Evolutionary conservation across 2,888 invertebrate species (phyloP).

Genomic region (Xestoiulus laeticollis): DNA sequence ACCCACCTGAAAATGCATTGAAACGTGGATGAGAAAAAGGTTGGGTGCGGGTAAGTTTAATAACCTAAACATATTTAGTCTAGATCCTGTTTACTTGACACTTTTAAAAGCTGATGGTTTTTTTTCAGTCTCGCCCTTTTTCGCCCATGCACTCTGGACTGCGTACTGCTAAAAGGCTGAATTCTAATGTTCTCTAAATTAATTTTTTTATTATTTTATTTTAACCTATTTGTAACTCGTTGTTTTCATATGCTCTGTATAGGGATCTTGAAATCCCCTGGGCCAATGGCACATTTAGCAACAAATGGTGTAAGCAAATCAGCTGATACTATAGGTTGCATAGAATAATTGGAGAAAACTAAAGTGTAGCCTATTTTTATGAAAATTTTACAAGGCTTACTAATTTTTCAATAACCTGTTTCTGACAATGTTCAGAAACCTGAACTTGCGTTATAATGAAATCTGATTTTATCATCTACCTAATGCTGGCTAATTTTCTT

Average conservation of each 20-base stretch:
- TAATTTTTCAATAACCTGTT: too few species aligned
- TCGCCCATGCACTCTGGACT: not conserved
- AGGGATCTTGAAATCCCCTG: not conserved
- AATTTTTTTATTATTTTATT: not conserved
- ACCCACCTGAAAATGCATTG: not conserved
- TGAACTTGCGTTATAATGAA: not conserved
- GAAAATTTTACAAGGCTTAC: not conserved
- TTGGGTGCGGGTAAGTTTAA: not conserved
- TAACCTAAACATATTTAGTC: not conserved
- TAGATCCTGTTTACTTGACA: slow-evolving; percentile 21
- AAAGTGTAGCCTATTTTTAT: not conserved
- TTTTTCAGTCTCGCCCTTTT: slow-evolving; percentile 2
- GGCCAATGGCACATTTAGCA: not conserved
- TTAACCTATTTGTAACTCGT: not conserved
- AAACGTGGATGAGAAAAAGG: not conserved
- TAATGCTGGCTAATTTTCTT: not conserved
- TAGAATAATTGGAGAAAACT: not conserved
- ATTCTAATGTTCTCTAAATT: too few species aligned
- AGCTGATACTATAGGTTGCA: too few species aligned
- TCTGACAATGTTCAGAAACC: too few species aligned
- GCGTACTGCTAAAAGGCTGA: not conserved
- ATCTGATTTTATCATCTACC: not conserved
- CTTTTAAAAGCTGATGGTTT: not conserved
- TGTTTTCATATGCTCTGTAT: not conserved
- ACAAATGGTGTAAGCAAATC: not conserved